Evolutionary conservation across 1,140 invertebrate genomes (phyloP).

Genomic region (Neomicropteryx cornuta): DNA sequence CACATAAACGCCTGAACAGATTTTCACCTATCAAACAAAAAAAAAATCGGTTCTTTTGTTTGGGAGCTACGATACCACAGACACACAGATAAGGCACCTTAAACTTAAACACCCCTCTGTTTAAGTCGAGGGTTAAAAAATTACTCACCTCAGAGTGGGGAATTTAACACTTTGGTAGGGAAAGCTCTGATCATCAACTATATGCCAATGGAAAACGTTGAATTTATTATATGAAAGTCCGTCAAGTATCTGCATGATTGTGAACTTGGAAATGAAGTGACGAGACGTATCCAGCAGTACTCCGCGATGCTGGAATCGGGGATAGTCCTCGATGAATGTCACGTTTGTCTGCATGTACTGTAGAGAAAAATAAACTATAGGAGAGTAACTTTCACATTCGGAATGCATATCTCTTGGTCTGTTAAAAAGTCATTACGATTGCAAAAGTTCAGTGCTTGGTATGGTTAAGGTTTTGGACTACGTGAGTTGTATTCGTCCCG

Average conservation of each 20-base stretch:
- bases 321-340: conserved; percentile 55
- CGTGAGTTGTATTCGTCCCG: no score
- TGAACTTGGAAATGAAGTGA: conserved; percentile 60
- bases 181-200: conserved; percentile 86
- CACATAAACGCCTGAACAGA: no score
- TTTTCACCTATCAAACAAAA: conserved; percentile 13
- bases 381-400: conserved; percentile 9
- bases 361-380: no score
- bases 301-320: conserved; percentile 64
- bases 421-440: no score
- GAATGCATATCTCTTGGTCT: no score
- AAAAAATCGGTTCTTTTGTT: conserved; percentile 7
- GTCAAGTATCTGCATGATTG: conserved; percentile 57
- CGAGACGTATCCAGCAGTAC: conserved; percentile 73
- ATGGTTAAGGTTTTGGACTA: no score
- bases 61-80: no score
- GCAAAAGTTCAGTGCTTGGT: no score
- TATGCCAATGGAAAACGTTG: conserved; percentile 93
- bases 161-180: conserved; percentile 70
- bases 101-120: no score
- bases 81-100: no score
- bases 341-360: conserved; percentile 36
- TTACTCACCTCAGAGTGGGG: conserved; percentile 55
- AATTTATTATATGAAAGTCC: conserved; percentile 83
- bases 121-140: no score